phyloP scores from a whole-genome alignment of 2,797 vertebrate genomes.

The Triplophysa bombifrons region DNA sequence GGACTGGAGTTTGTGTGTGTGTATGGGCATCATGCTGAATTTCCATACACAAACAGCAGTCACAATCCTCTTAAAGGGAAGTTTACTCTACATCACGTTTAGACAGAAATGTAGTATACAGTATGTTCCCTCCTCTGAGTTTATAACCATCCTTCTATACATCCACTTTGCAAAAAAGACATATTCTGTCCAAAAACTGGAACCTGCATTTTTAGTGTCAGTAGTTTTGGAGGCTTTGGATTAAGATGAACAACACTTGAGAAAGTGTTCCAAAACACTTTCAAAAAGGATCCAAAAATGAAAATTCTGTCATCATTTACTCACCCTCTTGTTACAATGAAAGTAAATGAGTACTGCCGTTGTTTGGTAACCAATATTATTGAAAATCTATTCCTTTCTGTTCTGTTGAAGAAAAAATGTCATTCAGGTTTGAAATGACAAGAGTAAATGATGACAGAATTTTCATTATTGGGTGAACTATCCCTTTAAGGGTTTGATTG shows the following conservation, averaged over 20 bases:
- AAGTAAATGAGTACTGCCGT: no score
- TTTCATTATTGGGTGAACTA: no score
- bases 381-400: no score
- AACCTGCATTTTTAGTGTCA: not conserved
- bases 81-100: not conserved
- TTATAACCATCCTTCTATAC: not conserved
- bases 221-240: not conserved
- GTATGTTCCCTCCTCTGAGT: not conserved
- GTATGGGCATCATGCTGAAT: not conserved
- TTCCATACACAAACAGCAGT: conserved; percentile 3
- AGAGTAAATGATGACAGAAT: no score
- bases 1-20: not conserved
- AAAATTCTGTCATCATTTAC: no score
- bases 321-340: no score
- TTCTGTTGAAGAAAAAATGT: no score
- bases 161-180: not conserved
- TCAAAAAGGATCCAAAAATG: no score
- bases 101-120: not conserved
- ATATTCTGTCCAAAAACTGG: not conserved
- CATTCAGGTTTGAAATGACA: no score
- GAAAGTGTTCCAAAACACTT: no score
- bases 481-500: not conserved
- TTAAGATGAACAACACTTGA: not conserved
- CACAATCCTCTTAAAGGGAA: not conserved
- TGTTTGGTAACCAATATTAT: no score